These are phyloP conservation scores for Carcharodon carcharias DNA, from an alignment of 2,797 vertebrate genomes.

Conservation along the genomic window DNA sequence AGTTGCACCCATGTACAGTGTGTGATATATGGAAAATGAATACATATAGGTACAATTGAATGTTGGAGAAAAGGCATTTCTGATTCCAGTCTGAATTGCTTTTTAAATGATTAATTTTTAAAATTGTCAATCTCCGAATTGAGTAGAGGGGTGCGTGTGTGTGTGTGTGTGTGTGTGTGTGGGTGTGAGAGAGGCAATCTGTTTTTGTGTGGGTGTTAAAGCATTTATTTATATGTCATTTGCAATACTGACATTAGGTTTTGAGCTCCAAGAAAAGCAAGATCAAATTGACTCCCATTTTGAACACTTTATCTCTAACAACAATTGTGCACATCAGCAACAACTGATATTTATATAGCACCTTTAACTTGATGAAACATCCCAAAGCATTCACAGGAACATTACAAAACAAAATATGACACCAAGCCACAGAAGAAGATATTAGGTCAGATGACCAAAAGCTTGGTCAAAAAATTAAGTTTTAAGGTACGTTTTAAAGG, in stretches of 20 bases:
- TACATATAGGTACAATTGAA: background rate
- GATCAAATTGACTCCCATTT: background rate
- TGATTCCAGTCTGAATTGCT: background rate
- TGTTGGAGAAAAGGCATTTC: background rate
- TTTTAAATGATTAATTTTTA: background rate
- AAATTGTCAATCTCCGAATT: background rate
- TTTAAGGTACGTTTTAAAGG: background rate
- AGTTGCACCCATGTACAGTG: background rate
- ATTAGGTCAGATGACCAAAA: too few species aligned
- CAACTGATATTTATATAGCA: background rate
- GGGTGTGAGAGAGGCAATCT: background rate
- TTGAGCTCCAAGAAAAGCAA: background rate
- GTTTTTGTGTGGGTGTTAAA: background rate
- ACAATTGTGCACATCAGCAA: background rate
- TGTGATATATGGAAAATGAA: background rate
- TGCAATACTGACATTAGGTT: background rate
- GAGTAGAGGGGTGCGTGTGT: background rate
- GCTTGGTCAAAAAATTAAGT: background rate
- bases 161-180: background rate
- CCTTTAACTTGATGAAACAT: background rate
- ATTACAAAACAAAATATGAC: background rate
- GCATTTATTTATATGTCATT: background rate
- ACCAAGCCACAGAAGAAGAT: background rate
- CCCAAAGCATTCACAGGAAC: background rate
- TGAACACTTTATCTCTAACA: background rate